These are phyloP conservation scores for Forbesichthys agassizii DNA, from an alignment of 2,113 vertebrate species.

Conservation along the genomic window DNA sequence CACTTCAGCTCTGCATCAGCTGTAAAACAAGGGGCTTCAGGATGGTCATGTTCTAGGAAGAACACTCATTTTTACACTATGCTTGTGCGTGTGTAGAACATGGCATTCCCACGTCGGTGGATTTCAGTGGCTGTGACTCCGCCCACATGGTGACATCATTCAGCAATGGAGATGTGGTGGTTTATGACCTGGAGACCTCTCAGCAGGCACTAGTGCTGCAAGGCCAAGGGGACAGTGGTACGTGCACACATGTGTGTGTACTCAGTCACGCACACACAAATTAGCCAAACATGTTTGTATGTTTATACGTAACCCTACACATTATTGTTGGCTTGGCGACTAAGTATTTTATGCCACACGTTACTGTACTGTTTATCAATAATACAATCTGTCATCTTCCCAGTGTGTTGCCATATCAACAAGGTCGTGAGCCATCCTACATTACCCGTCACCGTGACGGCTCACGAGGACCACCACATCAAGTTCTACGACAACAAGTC, in stretches of 20 bases:
- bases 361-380: no score
- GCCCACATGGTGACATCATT: constrained; percentile 95
- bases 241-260: constrained; percentile 5
- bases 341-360: no score
- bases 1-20: no score
- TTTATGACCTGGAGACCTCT: constrained; percentile 96
- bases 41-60: background rate
- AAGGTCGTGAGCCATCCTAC: constrained; percentile 97
- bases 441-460: constrained; percentile 95
- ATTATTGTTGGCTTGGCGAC: no score
- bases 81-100: constrained; percentile 76
- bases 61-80: background rate
- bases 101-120: constrained; percentile 91
- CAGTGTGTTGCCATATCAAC: constrained; percentile 85
- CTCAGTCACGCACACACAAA: background rate
- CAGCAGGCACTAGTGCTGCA: constrained; percentile 88
- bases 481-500: constrained; percentile 99
- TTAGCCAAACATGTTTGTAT: no score
- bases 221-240: constrained; percentile 87
- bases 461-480: constrained; percentile 96
- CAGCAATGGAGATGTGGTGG: constrained; percentile 85
- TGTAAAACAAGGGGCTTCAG: no score
- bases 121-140: constrained; percentile 96
- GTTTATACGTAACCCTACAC: no score
- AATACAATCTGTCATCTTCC: background rate